A percentile compares a stretch with the other conserved stretches of the same genome.
Conservation (phyloP, 2,888 invertebrate genomes). For the Trissoscelio sp. region DNA sequence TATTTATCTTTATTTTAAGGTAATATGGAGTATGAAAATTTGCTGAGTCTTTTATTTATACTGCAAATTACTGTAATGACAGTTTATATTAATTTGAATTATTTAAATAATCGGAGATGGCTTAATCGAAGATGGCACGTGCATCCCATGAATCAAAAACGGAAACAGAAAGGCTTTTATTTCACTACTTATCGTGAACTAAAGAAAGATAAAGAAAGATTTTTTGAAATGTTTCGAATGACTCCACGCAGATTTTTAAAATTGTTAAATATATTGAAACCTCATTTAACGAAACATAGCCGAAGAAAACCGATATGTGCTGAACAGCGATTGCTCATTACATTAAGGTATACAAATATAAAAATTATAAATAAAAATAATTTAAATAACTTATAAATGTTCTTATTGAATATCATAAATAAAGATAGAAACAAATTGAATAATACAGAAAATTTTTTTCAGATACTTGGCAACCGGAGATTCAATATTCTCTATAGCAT, state of each 20-base stretch:
- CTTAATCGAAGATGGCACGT: slow-evolving; percentile 14
- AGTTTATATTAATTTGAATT: too few species aligned
- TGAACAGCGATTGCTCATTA: slow-evolving; percentile 1
- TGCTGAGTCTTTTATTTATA: too few species aligned
- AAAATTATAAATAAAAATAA: too few species aligned
- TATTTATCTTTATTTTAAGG: too few species aligned
- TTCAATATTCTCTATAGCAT: slow-evolving; percentile 30
- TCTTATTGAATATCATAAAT: neutral
- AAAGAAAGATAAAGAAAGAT: neutral
- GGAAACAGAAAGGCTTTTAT: slow-evolving; percentile 10
- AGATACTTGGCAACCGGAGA: slow-evolving; percentile 60
- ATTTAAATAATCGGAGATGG: neutral
- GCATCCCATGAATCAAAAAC: slow-evolving; percentile 5
- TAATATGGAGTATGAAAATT: too few species aligned
- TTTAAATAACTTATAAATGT: neutral
- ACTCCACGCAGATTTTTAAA: neutral
- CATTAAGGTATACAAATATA: slow-evolving; percentile 15
- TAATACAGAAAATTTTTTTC: slow-evolving; percentile 10
- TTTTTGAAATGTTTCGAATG: slow-evolving; percentile 1
- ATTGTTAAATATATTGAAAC: neutral
- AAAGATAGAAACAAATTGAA: neutral
- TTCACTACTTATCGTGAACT: neutral
- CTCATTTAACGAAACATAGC: neutral
- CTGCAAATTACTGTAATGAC: too few species aligned
- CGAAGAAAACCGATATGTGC: slow-evolving; percentile 13